Evolutionary conservation across 2,888 invertebrate species (phyloP), one percentile per base, ranked within the genome.

Genomic region (Augiades crinisus): DNA sequence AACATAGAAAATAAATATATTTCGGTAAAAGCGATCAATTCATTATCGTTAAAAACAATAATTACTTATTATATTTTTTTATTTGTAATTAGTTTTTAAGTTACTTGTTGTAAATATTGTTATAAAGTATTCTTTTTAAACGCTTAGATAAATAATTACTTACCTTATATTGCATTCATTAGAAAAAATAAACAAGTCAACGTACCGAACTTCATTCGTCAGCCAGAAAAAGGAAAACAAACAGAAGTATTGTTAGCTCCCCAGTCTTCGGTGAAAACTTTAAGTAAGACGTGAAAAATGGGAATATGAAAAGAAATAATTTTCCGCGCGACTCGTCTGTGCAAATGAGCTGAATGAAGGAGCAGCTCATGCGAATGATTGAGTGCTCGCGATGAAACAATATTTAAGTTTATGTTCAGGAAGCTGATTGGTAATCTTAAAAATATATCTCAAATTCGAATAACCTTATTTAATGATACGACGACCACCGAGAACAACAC

Each of bases 301-400:
- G 76, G 78, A 78, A 81, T 84, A 85, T 85, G 86, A 88, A 89
- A 87, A 90, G 87, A 90, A 90, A 90, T 90, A 86, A 90, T 90
- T 90, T 90, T 89, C 83, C 88, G 85, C 89, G 74, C 76, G 88
- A 88, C 69, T 85, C 75, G 79, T 59, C 78, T 89, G 89, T 85
- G 90, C 90, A 90, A 90, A 90, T 90, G 90, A 90, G 87, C 85
- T 89, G 90, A 88, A 90, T 87, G 85, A 75, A 65, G 51, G 59
- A 74, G 61, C 70, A 75, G 72, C 78, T 86, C 85, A 85, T 64
- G 87, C 90, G 82, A 70, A 80, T 90, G 90, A 90, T 90, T 90
- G 90, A 88, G 79, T 75, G 79, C 69, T 63, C 60, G 68, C 65
- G 71, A 73, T 75, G 81, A 88, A 87, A 88, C 85, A 87, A 83